Evolutionary conservation across 2,113 vertebrate genomes (phyloP).

Genomic region (Ginglymostoma cirratum): DNA sequence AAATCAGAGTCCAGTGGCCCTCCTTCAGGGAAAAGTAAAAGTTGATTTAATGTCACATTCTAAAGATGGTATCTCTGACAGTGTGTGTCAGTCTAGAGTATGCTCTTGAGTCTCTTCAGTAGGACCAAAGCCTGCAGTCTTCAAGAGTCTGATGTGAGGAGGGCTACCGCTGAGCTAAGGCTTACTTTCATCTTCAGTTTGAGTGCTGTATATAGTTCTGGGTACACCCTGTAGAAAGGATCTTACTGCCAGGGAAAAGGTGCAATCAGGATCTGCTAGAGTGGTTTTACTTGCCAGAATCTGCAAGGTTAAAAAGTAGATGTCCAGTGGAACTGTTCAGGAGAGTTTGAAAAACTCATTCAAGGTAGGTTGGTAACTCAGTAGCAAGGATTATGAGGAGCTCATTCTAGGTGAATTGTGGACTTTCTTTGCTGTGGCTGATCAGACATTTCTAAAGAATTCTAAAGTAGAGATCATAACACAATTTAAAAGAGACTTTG

Average conservation of each 20-base stretch:
- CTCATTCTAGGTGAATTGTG: not conserved
- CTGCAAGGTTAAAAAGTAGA: not conserved
- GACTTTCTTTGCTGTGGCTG: not conserved
- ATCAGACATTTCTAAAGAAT: not conserved
- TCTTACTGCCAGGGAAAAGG: not conserved
- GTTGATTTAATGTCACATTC: not conserved
- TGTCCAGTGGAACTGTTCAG: not conserved
- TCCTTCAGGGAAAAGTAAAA: not conserved
- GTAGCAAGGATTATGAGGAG: not conserved
- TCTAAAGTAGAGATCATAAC: not conserved
- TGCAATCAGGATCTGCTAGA: not conserved
- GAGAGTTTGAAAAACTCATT: not conserved
- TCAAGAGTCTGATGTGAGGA: too few relatives aligned
- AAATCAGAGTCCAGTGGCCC: too few relatives aligned
- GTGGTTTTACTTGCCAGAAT: not conserved
- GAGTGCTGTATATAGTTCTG: too few relatives aligned
- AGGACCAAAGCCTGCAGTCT: not conserved
- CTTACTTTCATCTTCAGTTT: not conserved
- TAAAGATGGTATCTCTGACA: not conserved
- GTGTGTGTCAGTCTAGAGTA: not conserved
- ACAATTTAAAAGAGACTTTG: not conserved
- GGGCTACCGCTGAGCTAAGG: not conserved
- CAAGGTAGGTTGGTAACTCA: not conserved
- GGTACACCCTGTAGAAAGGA: not conserved
- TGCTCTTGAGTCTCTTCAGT: not conserved